Evolutionary conservation across 92 coral and sea anemone species (phyloP).

Genomic region (Actinostola sp.): DNA sequence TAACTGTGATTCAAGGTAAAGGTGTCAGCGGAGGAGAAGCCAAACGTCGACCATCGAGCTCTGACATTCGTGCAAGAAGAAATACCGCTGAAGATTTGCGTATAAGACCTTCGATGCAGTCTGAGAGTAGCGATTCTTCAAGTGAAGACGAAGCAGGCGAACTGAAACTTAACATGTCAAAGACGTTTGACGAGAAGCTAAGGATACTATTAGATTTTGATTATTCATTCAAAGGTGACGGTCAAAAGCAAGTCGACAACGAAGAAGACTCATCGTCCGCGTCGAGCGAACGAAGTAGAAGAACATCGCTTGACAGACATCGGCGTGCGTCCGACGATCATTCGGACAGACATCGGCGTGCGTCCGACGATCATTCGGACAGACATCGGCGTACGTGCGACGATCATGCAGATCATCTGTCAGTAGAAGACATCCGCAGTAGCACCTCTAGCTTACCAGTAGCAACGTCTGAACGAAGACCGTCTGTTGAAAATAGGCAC

Average conservation of each 20-base stretch:
- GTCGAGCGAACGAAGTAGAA: slow-evolving; percentile 49
- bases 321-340: slow-evolving; percentile 19
- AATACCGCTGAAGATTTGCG: slow-evolving; percentile 73
- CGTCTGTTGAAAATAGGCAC: slow-evolving; percentile 23
- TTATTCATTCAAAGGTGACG: slow-evolving; percentile 35
- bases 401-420: slow-evolving; percentile 16
- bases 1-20: slow-evolving; percentile 74
- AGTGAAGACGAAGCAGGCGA: slow-evolving; percentile 78
- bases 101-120: slow-evolving; percentile 56
- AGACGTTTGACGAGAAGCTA: slow-evolving; percentile 92
- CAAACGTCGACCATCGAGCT: slow-evolving; percentile 78
- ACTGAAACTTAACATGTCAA: slow-evolving; percentile 76
- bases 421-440: slow-evolving; percentile 20
- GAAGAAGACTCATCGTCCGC: slow-evolving; percentile 59
- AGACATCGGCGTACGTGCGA: slow-evolving; percentile 15
- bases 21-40: slow-evolving; percentile 64
- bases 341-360: slow-evolving; percentile 7
- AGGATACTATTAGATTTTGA: slow-evolving; percentile 73
- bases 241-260: slow-evolving; percentile 25
- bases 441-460: slow-evolving; percentile 31
- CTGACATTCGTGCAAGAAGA: slow-evolving; percentile 71
- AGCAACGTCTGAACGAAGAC: slow-evolving; percentile 31
- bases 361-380: slow-evolving; percentile 9
- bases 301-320: slow-evolving; percentile 2
- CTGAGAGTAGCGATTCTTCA: slow-evolving; percentile 87